Evolutionary conservation across 2,888 invertebrate species (phyloP), one percentile per base, ranked within the genome.

Genomic region (Pycnomerus fuliginosus): DNA sequence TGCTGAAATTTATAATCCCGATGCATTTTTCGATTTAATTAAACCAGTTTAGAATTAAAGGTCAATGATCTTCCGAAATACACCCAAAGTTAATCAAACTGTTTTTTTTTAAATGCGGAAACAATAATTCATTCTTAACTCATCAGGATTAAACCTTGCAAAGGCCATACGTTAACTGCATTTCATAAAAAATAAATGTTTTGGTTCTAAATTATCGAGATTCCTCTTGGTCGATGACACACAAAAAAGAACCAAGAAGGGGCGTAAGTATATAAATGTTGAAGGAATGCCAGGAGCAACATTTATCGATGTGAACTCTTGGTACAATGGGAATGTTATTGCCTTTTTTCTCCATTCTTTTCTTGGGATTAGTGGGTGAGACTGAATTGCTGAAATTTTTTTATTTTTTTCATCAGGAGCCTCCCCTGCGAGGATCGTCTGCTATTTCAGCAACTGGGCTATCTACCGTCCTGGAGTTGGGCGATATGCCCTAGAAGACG

Each of bases 371-470:
- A 2, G 2, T 23, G 20, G 3, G 22, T 12, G 23, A 23, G 15
- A 32, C n/a, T 10, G 16, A 11, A n/a, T n/a, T 7, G 7, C 12
- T 35, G n/a, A 28, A 3, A 17, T 7, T 14, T 10, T 14, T 24
- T 17, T 29, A 1, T 11, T 10, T 27, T 27, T 27, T 27, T 27
- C 20, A 22, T 24, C 3, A 63, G 63, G 50, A 15, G 58, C 62
- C 10, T 39, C 58, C 15, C 57, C 65, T 16, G 64, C 74, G 0
- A 70, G 76, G 56, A 70, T 79, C 1, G 77, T 78, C 1, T 83
- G 83, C 58, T 83, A 83, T 69, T 83, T 80, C 70, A 86, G 86
- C 65, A 88, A 87, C 70, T 89, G 88, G 92, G 92, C 92, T 5
- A 80, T 90, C 38, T 87, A 90, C 73, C 78, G 92, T 22, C 90